Conservation (phyloP, 2,797 vertebrate genomes). For the Hirundo rustica region DNA sequence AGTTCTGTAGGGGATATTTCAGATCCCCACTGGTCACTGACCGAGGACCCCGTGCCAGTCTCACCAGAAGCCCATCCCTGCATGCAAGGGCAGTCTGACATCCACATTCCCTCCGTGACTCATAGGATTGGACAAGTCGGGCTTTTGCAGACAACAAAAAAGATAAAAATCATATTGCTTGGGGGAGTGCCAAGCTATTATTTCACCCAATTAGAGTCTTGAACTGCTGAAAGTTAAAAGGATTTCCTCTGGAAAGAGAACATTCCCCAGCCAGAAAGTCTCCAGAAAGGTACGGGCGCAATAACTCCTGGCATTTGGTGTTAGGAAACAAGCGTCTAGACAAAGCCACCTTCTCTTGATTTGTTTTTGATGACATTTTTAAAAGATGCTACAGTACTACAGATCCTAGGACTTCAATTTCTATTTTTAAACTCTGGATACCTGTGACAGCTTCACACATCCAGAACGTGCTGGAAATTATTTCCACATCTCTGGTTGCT, state of each 20-base stretch:
- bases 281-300: conserved; percentile 61
- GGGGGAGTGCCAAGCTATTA: conserved; percentile 58
- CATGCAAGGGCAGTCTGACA: background rate
- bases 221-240: conserved; percentile 73
- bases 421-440: background rate
- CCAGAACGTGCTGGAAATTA: background rate
- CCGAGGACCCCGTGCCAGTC: background rate
- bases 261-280: conserved; percentile 62
- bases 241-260: conserved; percentile 75
- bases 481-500: background rate
- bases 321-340: conserved; percentile 50
- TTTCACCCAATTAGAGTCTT: conserved; percentile 60
- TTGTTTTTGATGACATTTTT: background rate
- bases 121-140: conserved; percentile 35
- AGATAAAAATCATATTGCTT: conserved; percentile 67
- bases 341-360: background rate
- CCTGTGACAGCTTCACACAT: background rate
- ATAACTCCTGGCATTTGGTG: conserved; percentile 51
- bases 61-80: background rate
- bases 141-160: conserved; percentile 57
- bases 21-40: background rate
- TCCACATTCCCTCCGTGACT: background rate
- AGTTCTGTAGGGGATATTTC: background rate
- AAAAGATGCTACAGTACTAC: background rate
- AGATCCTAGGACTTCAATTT: background rate